phyloP scores from a whole-genome alignment of 2,888 invertebrate species.

The Didymodactylos carnosus region DNA sequence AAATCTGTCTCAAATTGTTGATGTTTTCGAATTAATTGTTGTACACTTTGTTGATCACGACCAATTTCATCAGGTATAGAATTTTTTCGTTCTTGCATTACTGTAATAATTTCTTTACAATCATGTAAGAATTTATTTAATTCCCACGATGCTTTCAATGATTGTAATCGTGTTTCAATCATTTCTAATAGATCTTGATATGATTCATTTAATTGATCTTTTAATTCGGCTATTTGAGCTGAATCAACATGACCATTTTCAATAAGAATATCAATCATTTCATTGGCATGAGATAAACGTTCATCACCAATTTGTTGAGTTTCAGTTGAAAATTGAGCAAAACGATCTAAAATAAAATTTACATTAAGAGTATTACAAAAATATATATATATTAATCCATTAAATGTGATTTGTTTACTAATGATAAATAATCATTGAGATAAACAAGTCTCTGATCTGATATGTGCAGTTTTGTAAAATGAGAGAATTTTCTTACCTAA shows the following conservation, averaged over 20 bases:
- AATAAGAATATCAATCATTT: conserved; percentile 84
- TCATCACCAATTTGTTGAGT: conserved; percentile 88
- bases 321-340: conserved; percentile 91
- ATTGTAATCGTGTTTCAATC: conserved; percentile 60
- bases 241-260: conserved; percentile 88
- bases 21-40: conserved; percentile 81
- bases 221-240: conserved; percentile 96
- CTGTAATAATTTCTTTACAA: conserved; percentile 42
- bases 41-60: conserved; percentile 84
- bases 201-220: conserved; percentile 79
- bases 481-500: too few species aligned
- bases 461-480: too few species aligned
- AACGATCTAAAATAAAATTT: conserved; percentile 68
- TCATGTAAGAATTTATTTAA: conserved; percentile 99
- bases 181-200: conserved; percentile 96
- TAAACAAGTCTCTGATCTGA: too few species aligned
- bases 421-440: too few species aligned
- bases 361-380: too few species aligned
- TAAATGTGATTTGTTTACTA: too few species aligned
- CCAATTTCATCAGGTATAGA: conserved; percentile 90
- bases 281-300: conserved; percentile 65
- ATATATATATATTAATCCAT: too few species aligned
- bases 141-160: conserved; percentile 64
- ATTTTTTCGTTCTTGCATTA: conserved; percentile 60
- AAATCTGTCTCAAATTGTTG: conserved; percentile 65